Evolutionary conservation across 2,113 vertebrate species (phyloP), one percentile per base, ranked within the genome.

Genomic region (Mirza zaza): DNA sequence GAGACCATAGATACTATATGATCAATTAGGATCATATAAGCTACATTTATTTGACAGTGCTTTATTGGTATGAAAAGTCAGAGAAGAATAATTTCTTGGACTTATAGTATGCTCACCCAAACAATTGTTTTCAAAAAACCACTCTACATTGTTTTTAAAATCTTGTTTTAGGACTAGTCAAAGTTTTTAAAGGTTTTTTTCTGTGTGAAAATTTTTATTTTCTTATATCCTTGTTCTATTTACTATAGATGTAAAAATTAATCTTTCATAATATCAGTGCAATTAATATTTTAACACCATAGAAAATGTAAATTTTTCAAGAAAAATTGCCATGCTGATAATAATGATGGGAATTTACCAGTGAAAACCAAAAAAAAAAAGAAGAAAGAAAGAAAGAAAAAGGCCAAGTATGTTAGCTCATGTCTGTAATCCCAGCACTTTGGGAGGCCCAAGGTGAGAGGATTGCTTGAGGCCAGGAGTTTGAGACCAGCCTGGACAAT

Each of bases 241-340:
- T 93, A 91, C n/a, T 88, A 2, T 59, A 81, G 65, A 39, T 97
- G 20, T 52, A 63, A 92, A 90, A 71, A 96, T 42, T 61, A 80
- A 63, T 77, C 42, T 82, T 95, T 93, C 4, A 63, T 59, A 34
- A 21, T 91, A 83, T 59, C 20, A 73, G 29, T 92, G 23, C 80
- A 94, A 29, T 85, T 90, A 81, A 71, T 85, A 97, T 92, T 96
- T 97, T 90, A 92, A 67, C 8, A 59, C 32, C 21, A 79, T 27
- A 91, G 32, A 95, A 96, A 75, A 90, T 36, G 42, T 94, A 70
- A 85, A 96, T 71, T 91, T 96, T 89, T 55, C 8, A 76, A 39
- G 39, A 67, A 81, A 93, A 92, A 55, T 36, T 92, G 39, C 36
- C 59, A 3, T 81, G 71, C 21, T 94, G 50, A 86, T 87, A 79